Conservation (phyloP, 2,888 invertebrate species). For the Sepiola atlantica region DNA sequence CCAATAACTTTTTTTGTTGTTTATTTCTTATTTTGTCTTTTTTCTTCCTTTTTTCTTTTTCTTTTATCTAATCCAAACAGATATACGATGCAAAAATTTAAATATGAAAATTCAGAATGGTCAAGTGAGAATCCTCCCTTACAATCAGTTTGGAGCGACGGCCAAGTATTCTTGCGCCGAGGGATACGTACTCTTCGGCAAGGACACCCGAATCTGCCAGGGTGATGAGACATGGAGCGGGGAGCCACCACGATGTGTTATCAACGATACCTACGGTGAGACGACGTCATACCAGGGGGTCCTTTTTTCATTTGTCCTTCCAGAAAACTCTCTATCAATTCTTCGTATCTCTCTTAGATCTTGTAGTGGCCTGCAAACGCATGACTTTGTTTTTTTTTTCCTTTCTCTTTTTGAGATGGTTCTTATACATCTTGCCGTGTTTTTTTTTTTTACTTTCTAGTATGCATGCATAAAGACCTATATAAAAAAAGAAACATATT, state of each 20-base stretch:
- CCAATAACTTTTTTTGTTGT: not conserved
- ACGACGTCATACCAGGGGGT: conserved; percentile 33
- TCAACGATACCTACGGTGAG: conserved; percentile 54
- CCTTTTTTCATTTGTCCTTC: not conserved
- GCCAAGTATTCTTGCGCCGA: conserved; percentile 74
- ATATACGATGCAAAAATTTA: conserved; percentile 70
- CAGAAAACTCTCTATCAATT: conserved; percentile 2
- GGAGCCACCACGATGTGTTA: conserved; percentile 73
- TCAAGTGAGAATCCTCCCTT: conserved; percentile 68
- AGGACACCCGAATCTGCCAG: conserved; percentile 74
- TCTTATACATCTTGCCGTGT: not conserved
- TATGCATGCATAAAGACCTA: not conserved
- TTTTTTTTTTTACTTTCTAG: not conserved
- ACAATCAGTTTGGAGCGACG: conserved; percentile 68
- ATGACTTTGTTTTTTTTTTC: not conserved
- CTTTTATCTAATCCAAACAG: conserved; percentile 57
- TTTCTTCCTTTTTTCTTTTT: not conserved
- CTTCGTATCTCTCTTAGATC: not conserved
- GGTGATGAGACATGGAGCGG: conserved; percentile 76
- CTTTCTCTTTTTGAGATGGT: not conserved
- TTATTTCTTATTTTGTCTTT: not conserved
- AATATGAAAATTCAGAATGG: conserved; percentile 69
- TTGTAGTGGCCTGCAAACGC: conserved; percentile 32
- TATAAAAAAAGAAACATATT: not conserved
- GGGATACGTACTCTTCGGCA: conserved; percentile 75